Evolutionary conservation across 2,888 invertebrate species (phyloP), one percentile per base, ranked within the genome.

Genomic region (Sminthurinus aureus): DNA sequence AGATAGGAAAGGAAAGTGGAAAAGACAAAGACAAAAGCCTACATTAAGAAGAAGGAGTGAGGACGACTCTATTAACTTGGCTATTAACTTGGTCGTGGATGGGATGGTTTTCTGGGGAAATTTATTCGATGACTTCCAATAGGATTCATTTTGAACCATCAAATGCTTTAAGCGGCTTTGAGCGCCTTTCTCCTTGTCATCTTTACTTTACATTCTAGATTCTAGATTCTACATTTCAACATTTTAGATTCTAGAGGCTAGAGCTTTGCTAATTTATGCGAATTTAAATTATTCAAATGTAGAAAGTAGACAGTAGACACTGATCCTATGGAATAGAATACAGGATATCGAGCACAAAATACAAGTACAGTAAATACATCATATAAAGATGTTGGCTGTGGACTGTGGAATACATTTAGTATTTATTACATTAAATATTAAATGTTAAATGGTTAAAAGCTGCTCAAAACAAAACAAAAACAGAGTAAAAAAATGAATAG

Each of bases 11-110:
- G n/a, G 20, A 58, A 15, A 9, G 58, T 6, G 58, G 18, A 2
- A 58, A 18, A 52, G 52, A 52, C 13, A 13, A 18, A 58, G 58
- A 58, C 15, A 58, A 15, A 18, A 18, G 58, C 13, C 13, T 2
- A 58, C 18, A 58, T 13, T 2, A 58, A 6, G 4, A 58, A 9
- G 58, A 58, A 58, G 58, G 51, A 69, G 69, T 69, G 67, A 20
- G n/a, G 67, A 85, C 71, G 82, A 84, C 82, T 85, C 84, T 84
- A 85, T 85, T 85, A 85, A 84, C 38, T 38, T 81, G 85, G 80
- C 82, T 83, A 85, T 85, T 85, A 85, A 85, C 73, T 84, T 76
- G 50, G 64, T 75, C 73, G 64, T 71, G 76, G 84, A 84, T 77
- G 67, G 67, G 79, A 79, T 79, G 69, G 69, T 79, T 79, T 71